Base-by-base conservation (phyloP, 1,140 invertebrate species). In the Drosophila pachea region DNA sequence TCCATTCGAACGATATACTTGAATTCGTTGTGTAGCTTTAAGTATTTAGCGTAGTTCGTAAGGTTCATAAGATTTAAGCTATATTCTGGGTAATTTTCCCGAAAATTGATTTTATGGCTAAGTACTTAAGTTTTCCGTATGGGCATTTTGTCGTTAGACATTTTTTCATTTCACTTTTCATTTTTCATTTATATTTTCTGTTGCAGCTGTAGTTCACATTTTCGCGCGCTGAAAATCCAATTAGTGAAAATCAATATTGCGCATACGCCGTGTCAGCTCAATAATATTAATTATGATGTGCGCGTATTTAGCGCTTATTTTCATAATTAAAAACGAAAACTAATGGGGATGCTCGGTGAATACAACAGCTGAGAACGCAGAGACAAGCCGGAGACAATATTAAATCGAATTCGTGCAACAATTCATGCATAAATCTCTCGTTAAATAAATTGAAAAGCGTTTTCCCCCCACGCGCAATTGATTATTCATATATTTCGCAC, bases 211-310 rank as follows among this genome's bases (percentile, higher is more conserved):
- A 31, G 7, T 48, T 60, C 49, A 60, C 55, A 40, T 60, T 78
- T 78, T 73, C 64, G 66, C 65, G 73, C 73, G 64, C 76, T 62
- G 52, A 78, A 22, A 83, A 83, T 83, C 79, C 79, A 84, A 83
- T 83, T 83, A 83, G 79, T 67, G 52, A 83, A 83, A 83, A 83
- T 83, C 79, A 83, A 83, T 83, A 83, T 82, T 79, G 75, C 79
- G 73, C 79, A 83, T 83, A 83, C 79, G 81, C 78, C 62, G 66
- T 78, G 56, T 67, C 77, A 70, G 70, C 70, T 56, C 62, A 77
- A 82, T 84, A 61, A 72, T 78, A 74, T 74, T 60, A 68, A 68
- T 83, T 78, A 71, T 62, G 48, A 65, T 22, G 22, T 22, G 22
- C 22, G 22, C 22, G 22, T 22, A 22, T 22, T 22, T 22, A 22